Evolutionary conservation across 2,888 invertebrate species (phyloP), one percentile per base, ranked within the genome.

Genomic region (Synanthedon andrenaeformis): DNA sequence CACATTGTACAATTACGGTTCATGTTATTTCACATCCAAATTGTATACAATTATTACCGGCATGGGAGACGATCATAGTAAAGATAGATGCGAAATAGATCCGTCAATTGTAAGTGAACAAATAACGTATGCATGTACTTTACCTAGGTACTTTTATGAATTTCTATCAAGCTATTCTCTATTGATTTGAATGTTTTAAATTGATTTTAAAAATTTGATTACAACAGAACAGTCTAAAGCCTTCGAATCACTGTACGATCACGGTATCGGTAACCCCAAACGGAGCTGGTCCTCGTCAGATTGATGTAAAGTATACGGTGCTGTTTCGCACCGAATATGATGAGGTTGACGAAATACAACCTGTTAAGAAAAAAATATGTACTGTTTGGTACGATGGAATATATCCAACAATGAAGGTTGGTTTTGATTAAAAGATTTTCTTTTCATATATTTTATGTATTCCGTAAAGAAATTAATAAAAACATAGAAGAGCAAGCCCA

Each of bases 361-460:
- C 85, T 0, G 63, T 79, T 2, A 63, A 50, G n/a, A 82, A 76
- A 57, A 76, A 67, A 0, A 81, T 87, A 56, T 79, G 79, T 57
- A 73, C 57, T n/a, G 57, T 87, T 53, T 87, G 83, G 83, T 87
- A 85, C 54, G 85, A 86, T 55, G 86, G 85, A 4, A 83, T 86
- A 58, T 86, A 84, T 61, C 86, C 87, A 28, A 85, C 76, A 3
- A 64, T 83, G 3, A 79, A 84, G 81, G 87, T 83, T 52, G 55
- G 51, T 51, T 53, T 19, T 51, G 28, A 35, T 35, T 35, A 10
- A 23, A 23, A 35, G 35, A 35, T 35, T 35, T 23, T 52, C 11
- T 23, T 41, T 10, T 49, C 17, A 17, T 53, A 42, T 14, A 12
- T 49, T n/a, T n/a, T n/a, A n/a, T n/a, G n/a, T n/a, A n/a, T n/a